phyloP scores from a whole-genome alignment of 2,888 invertebrate species.

The Leucania comma region DNA sequence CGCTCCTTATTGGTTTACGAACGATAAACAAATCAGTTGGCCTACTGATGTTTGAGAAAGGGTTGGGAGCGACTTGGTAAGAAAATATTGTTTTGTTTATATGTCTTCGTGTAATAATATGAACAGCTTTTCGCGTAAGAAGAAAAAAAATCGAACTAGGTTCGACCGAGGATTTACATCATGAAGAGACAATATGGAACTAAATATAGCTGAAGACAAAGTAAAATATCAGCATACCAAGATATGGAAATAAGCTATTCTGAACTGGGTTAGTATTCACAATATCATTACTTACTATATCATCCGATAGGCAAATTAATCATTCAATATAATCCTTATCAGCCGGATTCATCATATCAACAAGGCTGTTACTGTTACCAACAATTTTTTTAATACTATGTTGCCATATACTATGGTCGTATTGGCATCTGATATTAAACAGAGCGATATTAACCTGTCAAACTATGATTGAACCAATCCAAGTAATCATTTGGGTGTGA shows the following conservation, averaged over 20 bases:
- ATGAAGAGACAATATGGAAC: not conserved
- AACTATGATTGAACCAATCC: constrained; percentile 49
- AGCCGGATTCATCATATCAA: constrained; percentile 35
- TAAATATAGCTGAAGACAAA: not conserved
- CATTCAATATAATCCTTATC: constrained; percentile 34
- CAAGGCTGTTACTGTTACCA: constrained; percentile 35
- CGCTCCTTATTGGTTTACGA: constrained; percentile 55
- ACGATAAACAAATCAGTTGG: constrained; percentile 60
- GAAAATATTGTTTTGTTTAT: constrained; percentile 33
- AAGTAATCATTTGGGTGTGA: constrained; percentile 36
- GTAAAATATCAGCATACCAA: not conserved
- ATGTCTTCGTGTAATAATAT: not conserved
- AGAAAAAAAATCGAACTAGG: not conserved
- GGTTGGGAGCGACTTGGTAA: constrained; percentile 19
- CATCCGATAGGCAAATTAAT: constrained; percentile 22
- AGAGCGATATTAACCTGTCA: constrained; percentile 60
- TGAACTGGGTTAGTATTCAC: not conserved
- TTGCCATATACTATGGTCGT: not conserved
- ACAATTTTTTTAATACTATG: constrained; percentile 23
- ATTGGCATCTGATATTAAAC: constrained; percentile 44
- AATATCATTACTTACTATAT: constrained; percentile 12
- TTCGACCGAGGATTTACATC: not conserved
- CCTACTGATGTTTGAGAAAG: constrained; percentile 50
- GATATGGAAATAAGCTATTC: not conserved
- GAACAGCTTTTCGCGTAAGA: not conserved